Evolutionary conservation across 1,140 invertebrate genomes (phyloP).

Genomic region (Papilio glaucus): DNA sequence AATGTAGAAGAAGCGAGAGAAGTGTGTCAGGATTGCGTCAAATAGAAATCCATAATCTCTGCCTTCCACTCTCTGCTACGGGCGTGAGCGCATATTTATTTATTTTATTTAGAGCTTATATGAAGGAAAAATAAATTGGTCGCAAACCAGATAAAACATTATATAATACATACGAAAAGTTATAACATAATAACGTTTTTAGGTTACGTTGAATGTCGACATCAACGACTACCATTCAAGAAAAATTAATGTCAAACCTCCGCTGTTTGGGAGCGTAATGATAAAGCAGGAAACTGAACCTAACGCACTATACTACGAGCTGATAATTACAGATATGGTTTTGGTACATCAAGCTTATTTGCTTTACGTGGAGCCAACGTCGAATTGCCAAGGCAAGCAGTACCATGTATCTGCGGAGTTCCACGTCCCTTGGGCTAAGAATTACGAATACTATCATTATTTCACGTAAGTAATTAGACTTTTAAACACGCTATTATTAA

Average conservation of each 20-base stretch:
- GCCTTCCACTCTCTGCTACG: too few relatives aligned
- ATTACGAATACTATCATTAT: slow-evolving; percentile 85
- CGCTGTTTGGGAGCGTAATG: slow-evolving; percentile 67
- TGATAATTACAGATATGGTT: slow-evolving; percentile 84
- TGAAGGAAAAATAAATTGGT: too few relatives aligned
- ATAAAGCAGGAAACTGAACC: slow-evolving; percentile 81
- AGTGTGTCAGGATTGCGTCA: too few relatives aligned
- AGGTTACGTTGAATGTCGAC: slow-evolving; percentile 87
- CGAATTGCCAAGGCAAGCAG: slow-evolving; percentile 70
- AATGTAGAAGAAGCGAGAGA: too few relatives aligned
- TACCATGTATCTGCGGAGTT: slow-evolving; percentile 86
- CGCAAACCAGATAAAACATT: too few relatives aligned
- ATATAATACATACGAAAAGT: too few relatives aligned
- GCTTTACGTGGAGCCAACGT: slow-evolving; percentile 83
- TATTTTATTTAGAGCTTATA: too few relatives aligned
- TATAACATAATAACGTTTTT: slow-evolving; percentile 46
- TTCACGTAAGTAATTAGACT: slow-evolving; percentile 84
- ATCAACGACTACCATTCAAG: slow-evolving; percentile 85
- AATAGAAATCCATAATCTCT: too few relatives aligned
- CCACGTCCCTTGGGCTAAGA: slow-evolving; percentile 86
- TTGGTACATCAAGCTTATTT: slow-evolving; percentile 85
- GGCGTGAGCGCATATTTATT: too few relatives aligned
- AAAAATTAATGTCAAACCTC: slow-evolving; percentile 82
- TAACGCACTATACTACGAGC: slow-evolving; percentile 84
- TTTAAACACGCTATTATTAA: background rate